Conservation (phyloP, 2,888 invertebrate genomes). For the Cephus runcator region DNA sequence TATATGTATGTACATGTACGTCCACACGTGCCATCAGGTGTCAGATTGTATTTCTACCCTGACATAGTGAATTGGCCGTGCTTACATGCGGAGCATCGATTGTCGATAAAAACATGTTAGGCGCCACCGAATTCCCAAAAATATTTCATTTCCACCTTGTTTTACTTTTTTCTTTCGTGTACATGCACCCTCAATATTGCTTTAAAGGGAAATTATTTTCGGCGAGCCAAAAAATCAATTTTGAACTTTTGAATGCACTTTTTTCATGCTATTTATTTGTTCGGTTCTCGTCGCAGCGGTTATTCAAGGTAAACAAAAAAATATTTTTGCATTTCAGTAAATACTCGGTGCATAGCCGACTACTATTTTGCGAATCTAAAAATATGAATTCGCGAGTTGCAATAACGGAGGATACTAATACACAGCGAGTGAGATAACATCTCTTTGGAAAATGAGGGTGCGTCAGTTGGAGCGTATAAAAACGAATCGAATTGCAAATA, state of each 20-base stretch:
- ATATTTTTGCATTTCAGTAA: background rate
- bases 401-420: background rate
- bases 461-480: background rate
- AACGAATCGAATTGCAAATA: background rate
- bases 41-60: background rate
- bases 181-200: background rate
- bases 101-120: background rate
- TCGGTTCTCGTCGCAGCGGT: background rate
- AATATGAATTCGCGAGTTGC: background rate
- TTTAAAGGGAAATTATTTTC: background rate
- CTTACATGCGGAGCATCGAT: background rate
- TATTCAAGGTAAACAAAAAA: background rate
- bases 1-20: background rate
- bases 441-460: background rate
- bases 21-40: background rate
- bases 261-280: background rate
- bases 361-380: background rate
- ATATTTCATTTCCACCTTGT: background rate
- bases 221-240: background rate
- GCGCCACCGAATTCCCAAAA: background rate
- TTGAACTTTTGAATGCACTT: no score
- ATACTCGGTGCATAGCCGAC: background rate
- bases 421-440: background rate
- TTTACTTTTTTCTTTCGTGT: background rate
- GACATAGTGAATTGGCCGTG: background rate